These are phyloP conservation scores for Umimayanthus chanpuru DNA, from an alignment of 92 coral and sea anemone genomes.

Conservation along the genomic window DNA sequence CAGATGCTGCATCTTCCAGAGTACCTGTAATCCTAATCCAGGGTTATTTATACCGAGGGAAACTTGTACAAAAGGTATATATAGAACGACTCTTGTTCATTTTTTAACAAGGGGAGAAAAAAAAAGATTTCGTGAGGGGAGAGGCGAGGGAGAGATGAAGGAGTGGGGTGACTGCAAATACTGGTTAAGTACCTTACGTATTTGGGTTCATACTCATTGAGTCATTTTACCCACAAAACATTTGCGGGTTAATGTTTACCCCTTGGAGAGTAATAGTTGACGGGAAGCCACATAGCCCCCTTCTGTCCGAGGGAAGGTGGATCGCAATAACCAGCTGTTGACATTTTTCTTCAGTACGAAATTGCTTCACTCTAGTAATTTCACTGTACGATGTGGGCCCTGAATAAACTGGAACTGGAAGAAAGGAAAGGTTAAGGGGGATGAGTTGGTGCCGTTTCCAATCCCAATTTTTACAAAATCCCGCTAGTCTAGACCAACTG, in stretches of 20 bases:
- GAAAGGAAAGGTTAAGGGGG: background rate
- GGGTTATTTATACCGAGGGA: slow-evolving; percentile 58
- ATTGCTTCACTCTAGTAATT: too few species aligned
- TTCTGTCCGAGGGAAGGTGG: too few species aligned
- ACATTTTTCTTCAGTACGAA: too few species aligned
- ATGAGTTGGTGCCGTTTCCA: background rate
- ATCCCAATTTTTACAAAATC: background rate
- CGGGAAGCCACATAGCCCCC: too few species aligned
- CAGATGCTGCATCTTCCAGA: slow-evolving; percentile 77
- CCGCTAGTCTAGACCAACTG: background rate
- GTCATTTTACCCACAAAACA: too few species aligned
- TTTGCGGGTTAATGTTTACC: too few species aligned
- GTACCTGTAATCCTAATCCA: slow-evolving; percentile 78
- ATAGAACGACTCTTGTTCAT: background rate
- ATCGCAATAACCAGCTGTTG: too few species aligned
- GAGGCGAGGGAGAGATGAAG: too few species aligned
- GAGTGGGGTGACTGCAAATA: too few species aligned
- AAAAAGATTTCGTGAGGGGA: background rate
- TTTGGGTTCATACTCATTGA: too few species aligned
- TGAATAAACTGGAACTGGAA: background rate
- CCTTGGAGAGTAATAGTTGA: background rate
- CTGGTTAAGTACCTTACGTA: too few species aligned
- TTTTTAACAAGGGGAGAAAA: too few species aligned
- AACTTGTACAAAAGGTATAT: slow-evolving; percentile 71
- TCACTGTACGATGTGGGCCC: background rate